Base-by-base conservation (phyloP, 2,888 invertebrate species). In the Folsomia candida region DNA sequence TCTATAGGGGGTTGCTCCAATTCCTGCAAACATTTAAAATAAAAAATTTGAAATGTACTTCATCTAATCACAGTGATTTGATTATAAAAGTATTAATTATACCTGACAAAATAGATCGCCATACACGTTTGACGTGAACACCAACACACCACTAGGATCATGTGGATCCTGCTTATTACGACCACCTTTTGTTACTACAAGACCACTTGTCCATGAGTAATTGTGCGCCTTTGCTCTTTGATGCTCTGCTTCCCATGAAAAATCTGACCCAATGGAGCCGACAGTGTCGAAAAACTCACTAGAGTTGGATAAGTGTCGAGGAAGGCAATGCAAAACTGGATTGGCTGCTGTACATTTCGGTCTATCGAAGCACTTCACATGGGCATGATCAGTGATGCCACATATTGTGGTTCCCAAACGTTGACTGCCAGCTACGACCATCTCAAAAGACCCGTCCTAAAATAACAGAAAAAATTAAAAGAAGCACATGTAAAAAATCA, bases 31-130 rank as follows among this genome's bases (percentile, higher is more conserved):
- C 26, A 51, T 57, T n/a, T n/a, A 60, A 58, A 27, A 58, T 28
- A 14, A 26, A 27, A 1, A 11, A 11, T 2, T 25, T 51, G 11
- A 14, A n/a, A 24, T 24, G n/a, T n/a, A n/a, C n/a, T n/a, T n/a
- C n/a, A n/a, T n/a, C n/a, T n/a, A n/a, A n/a, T n/a, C n/a, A n/a
- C n/a, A n/a, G n/a, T n/a, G n/a, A n/a, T n/a, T n/a, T n/a, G 62
- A 18, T 58, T 62, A 47, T 27, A 3, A 9, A 57, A 54, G 63
- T 54, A 51, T 9, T n/a, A 25, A n/a, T 58, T 27, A 14, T 59
- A 79, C 79, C 76, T 79, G 79, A 47, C 67, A 71, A 70, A 77
- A 78, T n/a, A 78, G 37, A 68, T 79, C 79, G 9, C 79, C 79
- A 57, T 70, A 78, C 54, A 69, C 57, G 67, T 79, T 79, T 18